These are phyloP conservation scores for Chiridota heheva DNA, from an alignment of 35 echinoderm and acorn worm genomes.

Conservation along the genomic window DNA sequence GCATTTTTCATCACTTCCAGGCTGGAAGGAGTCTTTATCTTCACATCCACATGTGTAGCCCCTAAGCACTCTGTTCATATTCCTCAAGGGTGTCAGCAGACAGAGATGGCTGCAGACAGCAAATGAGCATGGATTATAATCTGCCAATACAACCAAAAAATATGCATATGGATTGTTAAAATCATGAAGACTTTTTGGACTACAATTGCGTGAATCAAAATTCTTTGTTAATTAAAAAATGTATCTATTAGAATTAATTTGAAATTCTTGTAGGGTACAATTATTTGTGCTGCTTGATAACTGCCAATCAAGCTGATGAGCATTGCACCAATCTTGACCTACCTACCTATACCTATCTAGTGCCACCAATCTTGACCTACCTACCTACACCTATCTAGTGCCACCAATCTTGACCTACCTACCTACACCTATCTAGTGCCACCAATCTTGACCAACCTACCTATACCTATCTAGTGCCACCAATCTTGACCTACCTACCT, in stretches of 20 bases:
- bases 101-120: slow-evolving; percentile 37
- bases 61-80: background rate
- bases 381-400: no score
- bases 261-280: background rate
- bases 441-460: no score
- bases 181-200: background rate
- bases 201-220: background rate
- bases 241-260: background rate
- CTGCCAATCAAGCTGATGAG: background rate
- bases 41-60: slow-evolving; percentile 26
- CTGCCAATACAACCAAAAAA: background rate
- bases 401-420: no score
- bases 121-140: slow-evolving; percentile 12
- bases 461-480: no score
- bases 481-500: no score
- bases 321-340: no score
- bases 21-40: slow-evolving; percentile 28
- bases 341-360: no score
- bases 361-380: no score
- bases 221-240: background rate
- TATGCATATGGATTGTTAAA: background rate
- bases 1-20: slow-evolving; percentile 35
- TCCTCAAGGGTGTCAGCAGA: slow-evolving; percentile 13
- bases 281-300: background rate
- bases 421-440: no score